Evolutionary conservation across 1,140 invertebrate species (phyloP).

Genomic region (Sitodiplosis mosellana): DNA sequence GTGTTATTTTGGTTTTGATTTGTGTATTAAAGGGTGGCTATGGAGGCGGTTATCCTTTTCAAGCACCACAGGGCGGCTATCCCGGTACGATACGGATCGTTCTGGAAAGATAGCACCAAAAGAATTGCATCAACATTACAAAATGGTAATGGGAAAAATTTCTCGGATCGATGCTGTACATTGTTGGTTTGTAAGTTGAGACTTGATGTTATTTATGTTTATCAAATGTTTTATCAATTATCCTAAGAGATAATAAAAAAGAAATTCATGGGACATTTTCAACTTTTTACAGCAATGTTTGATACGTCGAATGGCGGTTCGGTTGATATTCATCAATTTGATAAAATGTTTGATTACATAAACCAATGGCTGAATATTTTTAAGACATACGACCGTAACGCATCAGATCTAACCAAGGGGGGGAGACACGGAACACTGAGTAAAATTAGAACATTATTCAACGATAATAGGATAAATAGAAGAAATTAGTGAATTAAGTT

Average conservation of each 20-base stretch:
- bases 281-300: slow-evolving; percentile 55
- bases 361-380: slow-evolving; percentile 75
- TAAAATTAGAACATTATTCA: too few species aligned
- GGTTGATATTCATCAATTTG: slow-evolving; percentile 75
- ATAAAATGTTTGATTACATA: slow-evolving; percentile 72
- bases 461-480: too few species aligned
- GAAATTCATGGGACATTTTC: too few species aligned
- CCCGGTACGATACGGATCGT: slow-evolving; percentile 45
- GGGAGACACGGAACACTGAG: too few species aligned
- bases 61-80: neutral
- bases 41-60: neutral
- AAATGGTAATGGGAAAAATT: slow-evolving; percentile 70
- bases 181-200: slow-evolving; percentile 66
- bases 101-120: slow-evolving; percentile 62
- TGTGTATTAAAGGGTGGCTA: neutral
- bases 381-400: too few species aligned
- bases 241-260: neutral
- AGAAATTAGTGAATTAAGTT: too few species aligned
- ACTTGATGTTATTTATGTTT: slow-evolving; percentile 17
- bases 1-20: too few species aligned
- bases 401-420: too few species aligned
- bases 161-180: slow-evolving; percentile 66
- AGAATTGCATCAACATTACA: slow-evolving; percentile 65
- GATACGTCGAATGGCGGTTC: slow-evolving; percentile 66
- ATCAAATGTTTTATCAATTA: slow-evolving; percentile 1